Percentiles rank a stretch among this genome's conserved stretches.
These are phyloP conservation scores for Hemiscyllium ocellatum DNA, from an alignment of 2,113 vertebrate species.

Conservation along the genomic window DNA sequence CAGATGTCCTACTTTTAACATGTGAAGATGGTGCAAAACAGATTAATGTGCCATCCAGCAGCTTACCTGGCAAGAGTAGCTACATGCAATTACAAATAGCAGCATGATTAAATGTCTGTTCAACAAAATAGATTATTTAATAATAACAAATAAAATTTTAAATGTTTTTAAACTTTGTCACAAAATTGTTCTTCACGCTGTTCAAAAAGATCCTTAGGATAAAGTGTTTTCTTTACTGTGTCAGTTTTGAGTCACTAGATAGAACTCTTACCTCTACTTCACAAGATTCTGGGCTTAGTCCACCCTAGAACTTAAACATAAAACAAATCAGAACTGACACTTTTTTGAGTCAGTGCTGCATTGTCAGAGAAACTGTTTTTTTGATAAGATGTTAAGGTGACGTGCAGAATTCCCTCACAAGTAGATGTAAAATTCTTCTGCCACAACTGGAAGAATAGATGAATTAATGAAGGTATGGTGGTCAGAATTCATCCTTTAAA, in stretches of 20 bases:
- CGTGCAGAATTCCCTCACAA: background rate
- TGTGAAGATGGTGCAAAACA: too few relatives aligned
- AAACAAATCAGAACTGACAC: background rate
- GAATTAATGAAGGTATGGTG: too few relatives aligned
- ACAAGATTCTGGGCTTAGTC: background rate
- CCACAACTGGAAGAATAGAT: too few relatives aligned
- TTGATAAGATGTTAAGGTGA: background rate
- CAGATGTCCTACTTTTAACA: too few relatives aligned
- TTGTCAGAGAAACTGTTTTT: background rate
- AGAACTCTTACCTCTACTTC: background rate
- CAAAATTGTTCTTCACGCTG: too few relatives aligned
- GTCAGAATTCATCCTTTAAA: too few relatives aligned
- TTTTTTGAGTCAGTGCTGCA: background rate
- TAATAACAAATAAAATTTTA: background rate
- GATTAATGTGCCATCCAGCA: too few relatives aligned
- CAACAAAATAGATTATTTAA: background rate
- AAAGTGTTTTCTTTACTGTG: background rate
- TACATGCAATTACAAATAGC: background rate
- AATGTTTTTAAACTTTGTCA: background rate
- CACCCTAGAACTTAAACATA: background rate
- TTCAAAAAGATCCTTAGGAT: background rate
- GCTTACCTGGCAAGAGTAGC: too few relatives aligned
- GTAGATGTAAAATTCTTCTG: background rate
- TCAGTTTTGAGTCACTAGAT: too few relatives aligned
- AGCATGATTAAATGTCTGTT: background rate